Evolutionary conservation across 30 jellyfish, hydroid and myxozoan genomes (phyloP), one percentile per base, ranked within the genome.

Genomic region (Sanderia malayensis): DNA sequence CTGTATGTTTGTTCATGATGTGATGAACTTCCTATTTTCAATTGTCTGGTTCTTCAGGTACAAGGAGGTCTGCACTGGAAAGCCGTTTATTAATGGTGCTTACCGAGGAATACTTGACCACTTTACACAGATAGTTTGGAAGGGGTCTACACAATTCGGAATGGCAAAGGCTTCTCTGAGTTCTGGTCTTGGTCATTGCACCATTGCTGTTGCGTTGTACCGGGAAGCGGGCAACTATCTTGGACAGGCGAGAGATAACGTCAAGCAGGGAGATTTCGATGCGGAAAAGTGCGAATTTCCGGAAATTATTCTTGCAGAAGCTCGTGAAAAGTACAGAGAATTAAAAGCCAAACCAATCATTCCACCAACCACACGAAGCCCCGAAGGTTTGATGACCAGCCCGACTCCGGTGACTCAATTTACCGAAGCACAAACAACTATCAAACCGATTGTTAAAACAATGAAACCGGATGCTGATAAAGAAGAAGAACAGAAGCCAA

Each of bases 21-120:
- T 6, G 31, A 9, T 61, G 6, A 9, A 17, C 19, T 28, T 61
- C 6, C n/a, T 28, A 20, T 20, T 28, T 7, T 8, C 6, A 17
- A 20, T 9, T 49, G 23, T 26, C 7, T 27, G 37, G 44, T 21
- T 44, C 72, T 47, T 28, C 28, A 87, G 96, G 96, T 87, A 87
- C 82, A 75, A 57, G 49, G 96, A 87, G 70, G 96, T 87, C 2
- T 87, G 96, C 41, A 67, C 67, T n/a, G 89, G 84, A 26, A 87
- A 81, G 0, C 64, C 76, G 31, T 15, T 70, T 18, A 68, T 86
- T 52, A 74, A 32, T 22, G 70, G 83, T 4, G 74, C 83, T 17
- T 33, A 70, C 33, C 23, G 58, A 1, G 47, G 86, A 26, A 30
- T 59, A 21, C 74, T 92, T 1, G 76, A 76, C 10, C 95, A 85